These are phyloP conservation scores for Gymnothorax javanicus DNA, from an alignment of 2,797 vertebrate genomes.

Conservation along the genomic window DNA sequence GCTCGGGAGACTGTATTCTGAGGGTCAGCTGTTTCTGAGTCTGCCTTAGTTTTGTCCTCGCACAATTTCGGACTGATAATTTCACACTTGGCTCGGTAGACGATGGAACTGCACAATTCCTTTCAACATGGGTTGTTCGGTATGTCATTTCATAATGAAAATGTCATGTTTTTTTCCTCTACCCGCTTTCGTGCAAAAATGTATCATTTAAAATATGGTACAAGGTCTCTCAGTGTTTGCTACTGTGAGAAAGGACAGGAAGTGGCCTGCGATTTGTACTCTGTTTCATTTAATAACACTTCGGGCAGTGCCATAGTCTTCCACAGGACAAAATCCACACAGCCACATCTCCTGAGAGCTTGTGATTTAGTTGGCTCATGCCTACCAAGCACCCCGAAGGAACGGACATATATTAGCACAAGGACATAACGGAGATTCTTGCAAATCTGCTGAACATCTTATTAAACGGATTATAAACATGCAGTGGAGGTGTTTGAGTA, in stretches of 20 bases:
- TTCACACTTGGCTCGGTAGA: not conserved
- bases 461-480: not conserved
- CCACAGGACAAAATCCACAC: not conserved
- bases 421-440: not conserved
- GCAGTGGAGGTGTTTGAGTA: not conserved
- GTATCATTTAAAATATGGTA: not conserved
- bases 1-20: not conserved
- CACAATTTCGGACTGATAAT: not conserved
- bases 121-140: not conserved
- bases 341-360: not conserved
- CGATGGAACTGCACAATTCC: not conserved
- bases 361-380: not conserved
- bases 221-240: not conserved
- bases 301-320: not conserved
- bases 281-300: not conserved
- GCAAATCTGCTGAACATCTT: not conserved
- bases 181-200: not conserved
- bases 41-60: not conserved
- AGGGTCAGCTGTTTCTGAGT: not conserved
- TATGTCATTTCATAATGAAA: not conserved
- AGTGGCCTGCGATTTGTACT: not conserved
- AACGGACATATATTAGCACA: not conserved
- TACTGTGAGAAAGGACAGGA: not conserved
- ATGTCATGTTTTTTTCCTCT: not conserved
- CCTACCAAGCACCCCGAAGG: not conserved